phyloP scores from a whole-genome alignment of 2,113 vertebrate genomes.

The Porphyrio hochstetteri region DNA sequence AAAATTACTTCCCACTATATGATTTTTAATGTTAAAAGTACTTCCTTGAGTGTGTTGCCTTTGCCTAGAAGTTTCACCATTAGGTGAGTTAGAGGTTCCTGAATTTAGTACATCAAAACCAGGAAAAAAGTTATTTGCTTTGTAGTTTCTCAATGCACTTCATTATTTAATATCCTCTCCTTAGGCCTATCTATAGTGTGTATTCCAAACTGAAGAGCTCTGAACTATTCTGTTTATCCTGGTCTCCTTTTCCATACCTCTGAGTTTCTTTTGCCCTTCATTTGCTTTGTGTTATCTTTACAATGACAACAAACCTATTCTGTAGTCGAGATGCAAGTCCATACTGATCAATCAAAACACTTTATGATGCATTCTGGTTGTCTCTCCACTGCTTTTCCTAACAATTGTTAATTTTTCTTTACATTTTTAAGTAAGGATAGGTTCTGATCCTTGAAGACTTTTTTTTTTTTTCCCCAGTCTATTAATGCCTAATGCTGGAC shows the following conservation, averaged over 20 bases:
- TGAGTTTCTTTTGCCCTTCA: background rate
- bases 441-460: background rate
- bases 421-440: background rate
- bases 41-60: rapidly evolving
- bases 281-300: background rate
- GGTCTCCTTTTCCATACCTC: background rate
- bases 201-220: background rate
- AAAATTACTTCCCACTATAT: background rate
- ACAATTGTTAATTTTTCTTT: background rate
- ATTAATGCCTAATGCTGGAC: background rate
- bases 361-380: background rate
- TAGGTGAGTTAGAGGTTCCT: background rate
- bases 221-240: background rate
- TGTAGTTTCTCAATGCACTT: background rate
- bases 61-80: background rate
- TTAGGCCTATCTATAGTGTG: background rate
- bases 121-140: background rate
- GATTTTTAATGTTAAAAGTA: background rate
- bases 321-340: background rate
- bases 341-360: background rate
- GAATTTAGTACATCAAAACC: background rate
- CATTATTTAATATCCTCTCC: background rate
- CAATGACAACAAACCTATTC: background rate
- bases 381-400: background rate
- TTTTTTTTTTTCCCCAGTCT: background rate